Evolutionary conservation across 2,888 invertebrate genomes (phyloP).

Genomic region (Diaperis boleti): DNA sequence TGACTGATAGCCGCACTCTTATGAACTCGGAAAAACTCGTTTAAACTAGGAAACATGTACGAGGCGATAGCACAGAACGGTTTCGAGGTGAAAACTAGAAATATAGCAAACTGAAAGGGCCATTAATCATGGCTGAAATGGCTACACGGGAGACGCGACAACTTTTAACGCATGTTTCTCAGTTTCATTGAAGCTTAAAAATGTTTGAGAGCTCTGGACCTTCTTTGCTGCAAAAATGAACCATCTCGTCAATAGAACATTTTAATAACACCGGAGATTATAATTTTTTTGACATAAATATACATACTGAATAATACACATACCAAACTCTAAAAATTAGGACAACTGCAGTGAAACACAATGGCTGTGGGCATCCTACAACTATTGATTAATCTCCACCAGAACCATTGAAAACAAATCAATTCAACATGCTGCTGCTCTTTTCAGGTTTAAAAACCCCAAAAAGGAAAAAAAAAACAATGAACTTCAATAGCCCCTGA

Average conservation of each 20-base stretch:
- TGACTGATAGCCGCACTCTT: constrained; percentile 40
- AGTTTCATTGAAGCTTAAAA: constrained; percentile 33
- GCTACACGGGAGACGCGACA: constrained; percentile 29
- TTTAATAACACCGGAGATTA: too few relatives aligned
- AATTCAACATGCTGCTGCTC: too few relatives aligned
- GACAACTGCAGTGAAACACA: too few relatives aligned
- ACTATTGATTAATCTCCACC: too few relatives aligned
- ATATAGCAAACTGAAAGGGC: constrained; percentile 21
- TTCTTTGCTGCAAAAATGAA: constrained; percentile 6
- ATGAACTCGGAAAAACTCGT: constrained; percentile 41
- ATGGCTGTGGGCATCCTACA: too few relatives aligned
- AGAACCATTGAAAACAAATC: too few relatives aligned
- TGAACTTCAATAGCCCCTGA: too few relatives aligned
- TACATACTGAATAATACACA: too few relatives aligned
- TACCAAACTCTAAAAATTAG: too few relatives aligned
- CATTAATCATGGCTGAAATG: constrained; percentile 34
- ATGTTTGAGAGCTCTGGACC: constrained; percentile 3
- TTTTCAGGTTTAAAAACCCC: too few relatives aligned
- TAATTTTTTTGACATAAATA: too few relatives aligned
- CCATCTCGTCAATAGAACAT: constrained; percentile 22
- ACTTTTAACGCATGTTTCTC: constrained; percentile 35
- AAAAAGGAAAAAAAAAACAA: too few relatives aligned
- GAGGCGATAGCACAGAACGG: constrained; percentile 34
- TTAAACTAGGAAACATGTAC: constrained; percentile 32
- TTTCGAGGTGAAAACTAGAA: constrained; percentile 39